A percentile compares a stretch with the other conserved stretches of the same genome.
These are phyloP conservation scores for Umimayanthus chanpuru DNA, from an alignment of 92 coral and sea anemone species.

Conservation along the genomic window DNA sequence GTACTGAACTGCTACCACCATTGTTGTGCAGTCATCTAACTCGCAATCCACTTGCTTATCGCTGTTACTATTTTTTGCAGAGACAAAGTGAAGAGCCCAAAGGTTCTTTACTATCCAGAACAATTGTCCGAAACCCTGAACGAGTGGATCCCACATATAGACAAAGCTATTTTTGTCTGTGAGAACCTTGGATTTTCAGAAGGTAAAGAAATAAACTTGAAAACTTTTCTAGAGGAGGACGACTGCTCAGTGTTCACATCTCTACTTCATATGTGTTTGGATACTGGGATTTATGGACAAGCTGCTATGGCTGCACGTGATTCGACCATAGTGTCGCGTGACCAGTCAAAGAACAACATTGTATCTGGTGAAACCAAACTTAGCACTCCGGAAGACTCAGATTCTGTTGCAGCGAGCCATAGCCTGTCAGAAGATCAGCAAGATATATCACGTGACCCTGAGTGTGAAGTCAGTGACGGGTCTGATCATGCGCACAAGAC, in stretches of 20 bases:
- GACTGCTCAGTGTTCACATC: constrained; percentile 49
- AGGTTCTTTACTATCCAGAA: constrained; percentile 49
- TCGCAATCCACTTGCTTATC: not conserved
- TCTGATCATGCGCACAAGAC: not conserved
- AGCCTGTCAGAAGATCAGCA: not conserved
- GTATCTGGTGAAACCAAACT: not conserved
- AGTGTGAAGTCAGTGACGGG: not conserved
- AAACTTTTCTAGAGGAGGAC: constrained; percentile 47
- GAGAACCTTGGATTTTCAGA: constrained; percentile 14
- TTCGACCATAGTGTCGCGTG: not conserved
- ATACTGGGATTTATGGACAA: constrained; percentile 63
- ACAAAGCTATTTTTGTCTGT: constrained; percentile 33
- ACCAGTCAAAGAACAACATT: not conserved
- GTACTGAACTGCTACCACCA: not conserved
- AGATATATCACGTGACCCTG: not conserved
- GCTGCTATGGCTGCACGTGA: not conserved
- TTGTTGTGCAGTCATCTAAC: not conserved
- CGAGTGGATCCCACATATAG: constrained; percentile 51
- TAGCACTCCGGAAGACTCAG: not conserved
- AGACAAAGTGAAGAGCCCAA: constrained; percentile 64
- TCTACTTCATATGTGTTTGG: constrained; percentile 73
- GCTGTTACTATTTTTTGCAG: constrained; percentile 48
- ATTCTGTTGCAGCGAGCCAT: not conserved
- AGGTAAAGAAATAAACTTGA: constrained; percentile 37
- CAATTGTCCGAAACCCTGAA: constrained; percentile 31